These are phyloP conservation scores for Brachionus rubens DNA, from an alignment of 1,140 invertebrate genomes.

Conservation along the genomic window DNA sequence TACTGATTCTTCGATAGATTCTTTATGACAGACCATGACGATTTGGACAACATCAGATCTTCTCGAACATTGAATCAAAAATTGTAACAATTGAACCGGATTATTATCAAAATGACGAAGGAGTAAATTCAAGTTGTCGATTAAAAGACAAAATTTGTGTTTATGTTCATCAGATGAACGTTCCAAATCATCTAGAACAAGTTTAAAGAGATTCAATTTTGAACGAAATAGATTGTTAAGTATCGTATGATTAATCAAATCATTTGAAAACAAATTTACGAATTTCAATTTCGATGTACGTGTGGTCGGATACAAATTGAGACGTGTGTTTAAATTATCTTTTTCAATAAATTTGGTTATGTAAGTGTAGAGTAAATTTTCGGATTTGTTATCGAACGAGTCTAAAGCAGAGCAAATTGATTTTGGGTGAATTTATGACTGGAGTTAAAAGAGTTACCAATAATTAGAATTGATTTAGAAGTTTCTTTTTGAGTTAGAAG, in stretches of 20 bases:
- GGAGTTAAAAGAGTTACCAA: background rate
- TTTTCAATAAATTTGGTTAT: background rate
- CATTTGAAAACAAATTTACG: background rate
- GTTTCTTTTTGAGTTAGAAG: constrained; percentile 11
- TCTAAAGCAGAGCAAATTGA: background rate
- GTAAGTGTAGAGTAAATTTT: constrained; percentile 1
- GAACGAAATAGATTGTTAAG: background rate
- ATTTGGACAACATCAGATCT: background rate
- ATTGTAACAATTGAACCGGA: constrained; percentile 1
- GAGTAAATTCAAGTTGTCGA: constrained; percentile 22
- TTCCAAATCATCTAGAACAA: background rate
- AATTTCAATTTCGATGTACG: background rate
- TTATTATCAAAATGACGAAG: constrained; percentile 14
- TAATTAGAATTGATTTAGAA: constrained; percentile 34
- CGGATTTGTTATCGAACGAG: background rate
- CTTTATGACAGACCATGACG: background rate
- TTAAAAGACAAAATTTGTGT: constrained; percentile 10
- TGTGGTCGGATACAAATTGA: constrained; percentile 2
- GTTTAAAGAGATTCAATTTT: background rate
- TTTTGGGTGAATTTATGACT: background rate
- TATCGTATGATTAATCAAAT: background rate
- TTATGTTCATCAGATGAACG: background rate
- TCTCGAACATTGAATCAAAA: constrained; percentile 1
- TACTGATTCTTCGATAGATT: background rate
- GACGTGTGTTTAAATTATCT: constrained; percentile 20